A percentile compares a stretch with the other conserved stretches of the same genome.
Evolutionary conservation across 2,113 vertebrate genomes (phyloP).

Genomic region (Anoplopoma fimbria): DNA sequence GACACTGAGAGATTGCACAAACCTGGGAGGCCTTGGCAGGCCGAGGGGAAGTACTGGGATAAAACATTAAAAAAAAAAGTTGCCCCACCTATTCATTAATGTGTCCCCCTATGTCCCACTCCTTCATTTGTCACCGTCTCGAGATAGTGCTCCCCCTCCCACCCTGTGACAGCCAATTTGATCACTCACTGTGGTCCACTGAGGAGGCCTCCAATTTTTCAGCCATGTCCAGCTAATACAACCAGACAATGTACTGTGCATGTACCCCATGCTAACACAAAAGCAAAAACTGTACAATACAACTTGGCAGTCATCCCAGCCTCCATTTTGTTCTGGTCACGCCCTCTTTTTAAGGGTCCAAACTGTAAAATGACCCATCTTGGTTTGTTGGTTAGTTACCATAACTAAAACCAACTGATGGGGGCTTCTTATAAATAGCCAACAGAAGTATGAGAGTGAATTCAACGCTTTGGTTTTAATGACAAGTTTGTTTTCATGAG

Average conservation of each 20-base stretch:
- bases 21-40: constrained; percentile 93
- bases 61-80: constrained; percentile 52
- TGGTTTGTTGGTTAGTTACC: too few species aligned
- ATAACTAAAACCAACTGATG: too few species aligned
- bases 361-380: too few species aligned
- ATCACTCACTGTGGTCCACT: constrained; percentile 82
- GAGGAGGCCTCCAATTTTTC: constrained; percentile 69
- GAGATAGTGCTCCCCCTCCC: constrained; percentile 81
- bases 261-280: background rate
- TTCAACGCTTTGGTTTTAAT: constrained; percentile 46
- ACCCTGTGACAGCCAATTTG: constrained; percentile 73
- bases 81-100: constrained; percentile 91
- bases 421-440: constrained; percentile 10
- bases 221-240: constrained; percentile 39
- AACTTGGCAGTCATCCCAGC: constrained; percentile 5
- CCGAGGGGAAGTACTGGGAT: constrained; percentile 81
- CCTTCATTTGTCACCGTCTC: constrained; percentile 90
- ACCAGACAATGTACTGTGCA: constrained; percentile 2
- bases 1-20: constrained; percentile 98
- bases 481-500: constrained; percentile 68
- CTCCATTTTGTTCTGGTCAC: background rate
- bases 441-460: constrained; percentile 14
- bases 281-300: background rate
- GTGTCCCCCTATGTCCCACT: constrained; percentile 76
- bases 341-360: background rate